Base-by-base conservation (phyloP, 2,797 vertebrate genomes). In the Apogon hyalosoma region DNA sequence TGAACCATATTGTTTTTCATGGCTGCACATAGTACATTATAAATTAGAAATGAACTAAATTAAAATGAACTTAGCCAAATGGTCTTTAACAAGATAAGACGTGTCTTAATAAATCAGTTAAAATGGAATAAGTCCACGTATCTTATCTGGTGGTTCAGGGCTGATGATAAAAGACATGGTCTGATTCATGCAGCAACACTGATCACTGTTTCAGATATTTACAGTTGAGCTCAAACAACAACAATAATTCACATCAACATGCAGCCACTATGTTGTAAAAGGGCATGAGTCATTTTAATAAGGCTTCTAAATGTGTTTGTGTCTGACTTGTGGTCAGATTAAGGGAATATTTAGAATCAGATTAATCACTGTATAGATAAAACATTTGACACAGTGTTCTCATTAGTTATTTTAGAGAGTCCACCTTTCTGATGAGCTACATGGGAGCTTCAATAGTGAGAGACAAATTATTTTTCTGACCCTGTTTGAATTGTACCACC, bases 211-310 rank as follows among this genome's bases (percentile, higher is more conserved):
- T 73, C 4, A 69, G 38, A 39, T 43, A 18, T 73, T 70, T 59
- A 54, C 15, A 41, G 28, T 28, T 7, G 0, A 52, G 38, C 46
- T n/a, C 38, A 42, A 47, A 51, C 56, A 31, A 61, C 47, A 18
- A 31, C 39, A 62, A 58, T 70, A 66, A 75, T 16, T 65, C 64
- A 75, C 31, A 46, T 56, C 41, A 12, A 50, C 50, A 65, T 55
- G 45, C 11, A 31, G 54, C 24, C 46, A 19, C 24, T 11, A 53
- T 16, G 43, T 14, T 46, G 47, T 67, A 66, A 66, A 76, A 16
- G 13, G 12, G 5, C 49, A 72, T 72, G 45, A 73, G 45, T 80
- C 69, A 82, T 69, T 77, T 77, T 69, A 72, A 79, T 58, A 56
- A 13, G 36, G 36, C 50, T 18, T 21, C 18, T 77, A 28, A 75